Conservation (phyloP, 2,113 vertebrate genomes). For the Eretmochelys imbricata region DNA sequence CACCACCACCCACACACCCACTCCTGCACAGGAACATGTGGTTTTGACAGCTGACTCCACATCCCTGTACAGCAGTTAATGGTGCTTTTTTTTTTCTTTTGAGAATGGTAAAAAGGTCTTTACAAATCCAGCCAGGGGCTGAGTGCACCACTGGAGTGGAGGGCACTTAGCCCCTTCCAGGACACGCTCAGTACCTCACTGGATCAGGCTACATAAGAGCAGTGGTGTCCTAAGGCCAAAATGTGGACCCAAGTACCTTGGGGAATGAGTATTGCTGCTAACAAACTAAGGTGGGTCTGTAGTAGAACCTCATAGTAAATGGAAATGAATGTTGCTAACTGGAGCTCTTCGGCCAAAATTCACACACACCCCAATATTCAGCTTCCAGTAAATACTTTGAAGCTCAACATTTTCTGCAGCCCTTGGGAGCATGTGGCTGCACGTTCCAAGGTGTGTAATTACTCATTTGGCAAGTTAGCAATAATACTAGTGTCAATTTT, state of each 20-base stretch:
- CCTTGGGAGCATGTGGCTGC: conserved; percentile 48
- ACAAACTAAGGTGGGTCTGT: conserved; percentile 20
- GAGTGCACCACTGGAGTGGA: conserved; percentile 43
- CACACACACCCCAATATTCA: conserved; percentile 38
- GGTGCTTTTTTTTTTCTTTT: conserved; percentile 42
- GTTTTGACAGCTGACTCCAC: conserved; percentile 20
- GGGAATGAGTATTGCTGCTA: conserved; percentile 24
- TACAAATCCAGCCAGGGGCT: conserved; percentile 49
- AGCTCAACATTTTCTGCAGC: conserved; percentile 54
- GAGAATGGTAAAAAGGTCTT: conserved; percentile 39
- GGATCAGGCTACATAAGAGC: background rate
- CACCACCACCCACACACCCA: conserved; percentile 7
- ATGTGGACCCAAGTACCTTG: conserved; percentile 48
- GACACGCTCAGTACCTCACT: conserved; percentile 35
- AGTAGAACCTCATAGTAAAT: conserved; percentile 39
- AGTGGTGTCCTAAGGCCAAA: conserved; percentile 22
- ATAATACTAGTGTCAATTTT: conserved; percentile 53
- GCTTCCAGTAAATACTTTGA: conserved; percentile 69
- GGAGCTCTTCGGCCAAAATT: conserved; percentile 1
- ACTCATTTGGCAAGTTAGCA: conserved; percentile 54
- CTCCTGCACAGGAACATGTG: conserved; percentile 20
- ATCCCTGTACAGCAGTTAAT: conserved; percentile 53
- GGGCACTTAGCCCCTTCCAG: conserved; percentile 36
- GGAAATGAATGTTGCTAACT: conserved; percentile 45
- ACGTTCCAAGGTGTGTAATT: conserved; percentile 58